phyloP scores from a whole-genome alignment of 2,797 vertebrate genomes.

The Huso huso region DNA sequence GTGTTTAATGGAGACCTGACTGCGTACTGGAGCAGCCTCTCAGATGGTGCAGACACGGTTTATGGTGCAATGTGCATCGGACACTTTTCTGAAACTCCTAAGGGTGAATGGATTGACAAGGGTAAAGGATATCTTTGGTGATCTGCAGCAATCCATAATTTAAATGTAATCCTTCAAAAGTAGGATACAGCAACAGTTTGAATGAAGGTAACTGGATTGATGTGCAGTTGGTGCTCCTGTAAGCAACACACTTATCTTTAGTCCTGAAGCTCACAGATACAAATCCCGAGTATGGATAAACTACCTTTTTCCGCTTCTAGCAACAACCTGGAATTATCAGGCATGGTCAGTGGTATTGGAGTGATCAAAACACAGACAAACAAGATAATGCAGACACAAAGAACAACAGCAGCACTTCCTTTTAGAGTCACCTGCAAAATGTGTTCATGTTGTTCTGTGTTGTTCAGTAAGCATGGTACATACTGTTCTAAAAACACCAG shows the following conservation, averaged over 20 bases:
- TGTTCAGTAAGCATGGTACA: too few relatives aligned
- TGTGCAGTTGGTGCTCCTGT: constrained; percentile 20
- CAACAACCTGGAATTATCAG: not conserved
- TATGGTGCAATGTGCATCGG: not conserved
- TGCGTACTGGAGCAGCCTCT: constrained; percentile 9
- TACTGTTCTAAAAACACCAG: too few relatives aligned
- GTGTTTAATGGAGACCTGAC: constrained; percentile 22
- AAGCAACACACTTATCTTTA: not conserved
- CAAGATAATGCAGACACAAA: too few relatives aligned
- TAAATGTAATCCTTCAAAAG: constrained; percentile 32
- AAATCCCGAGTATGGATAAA: too few relatives aligned
- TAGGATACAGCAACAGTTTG: constrained; percentile 33
- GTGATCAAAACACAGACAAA: too few relatives aligned
- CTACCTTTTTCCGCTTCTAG: not conserved
- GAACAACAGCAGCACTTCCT: too few relatives aligned
- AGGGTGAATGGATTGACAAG: constrained; percentile 12
- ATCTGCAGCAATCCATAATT: constrained; percentile 21
- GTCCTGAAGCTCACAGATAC: not conserved
- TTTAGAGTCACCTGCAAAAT: too few relatives aligned
- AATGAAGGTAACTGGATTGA: constrained; percentile 29
- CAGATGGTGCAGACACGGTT: constrained; percentile 5
- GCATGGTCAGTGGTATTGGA: too few relatives aligned
- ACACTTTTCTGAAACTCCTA: not conserved
- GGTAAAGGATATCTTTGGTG: constrained; percentile 16
- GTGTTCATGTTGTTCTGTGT: too few relatives aligned